Evolutionary conservation across 2,888 invertebrate species (phyloP), one percentile per base, ranked within the genome.

Genomic region (Sinodicranocentrus sp.): DNA sequence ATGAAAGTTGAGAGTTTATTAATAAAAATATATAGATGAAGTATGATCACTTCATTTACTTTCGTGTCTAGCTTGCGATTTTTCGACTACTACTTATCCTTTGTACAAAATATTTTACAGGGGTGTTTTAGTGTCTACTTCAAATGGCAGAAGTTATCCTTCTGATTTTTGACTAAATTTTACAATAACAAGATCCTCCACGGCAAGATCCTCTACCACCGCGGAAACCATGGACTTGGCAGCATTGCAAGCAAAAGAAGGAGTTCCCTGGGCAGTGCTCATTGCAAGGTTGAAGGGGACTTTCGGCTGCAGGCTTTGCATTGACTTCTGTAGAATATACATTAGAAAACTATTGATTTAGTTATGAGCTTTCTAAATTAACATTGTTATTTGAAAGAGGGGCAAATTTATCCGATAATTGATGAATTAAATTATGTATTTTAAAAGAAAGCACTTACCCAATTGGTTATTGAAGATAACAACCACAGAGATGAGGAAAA

Each of bases 231-330:
- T 71, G 23, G 33, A 23, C 25, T 61, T 71, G 68, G 28, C 79
- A 79, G 63, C 79, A 79, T 25, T 79, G 71, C 6, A 79, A 52
- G 33, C 79, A 79, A 43, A 25, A 71, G 33, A 79, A 71, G 1
- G 79, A 48, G 52, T 71, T 63, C 23, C 63, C 71, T n/a, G 71
- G 71, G 52, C 79, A 79, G 43, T 79, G 79, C 33, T 79, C 71
- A 33, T 71, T 71, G 23, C 79, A 79, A n/a, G 59, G 43, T 33
- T 21, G 72, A 1, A 63, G 17, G 10, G 33, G 17, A 17, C 63
- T 63, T 28, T 63, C 63, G 1, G 33, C 63, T 2, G 33, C 17
- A n/a, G 57, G 33, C 21, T 70, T 52, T 13, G 72, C 23, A 17
- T 33, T 57, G 1, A 43, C 33, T 19, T 21, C 57, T 19, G 72